These are phyloP conservation scores for Platypus cylindrus DNA, from an alignment of 2,888 invertebrate genomes.

Conservation along the genomic window DNA sequence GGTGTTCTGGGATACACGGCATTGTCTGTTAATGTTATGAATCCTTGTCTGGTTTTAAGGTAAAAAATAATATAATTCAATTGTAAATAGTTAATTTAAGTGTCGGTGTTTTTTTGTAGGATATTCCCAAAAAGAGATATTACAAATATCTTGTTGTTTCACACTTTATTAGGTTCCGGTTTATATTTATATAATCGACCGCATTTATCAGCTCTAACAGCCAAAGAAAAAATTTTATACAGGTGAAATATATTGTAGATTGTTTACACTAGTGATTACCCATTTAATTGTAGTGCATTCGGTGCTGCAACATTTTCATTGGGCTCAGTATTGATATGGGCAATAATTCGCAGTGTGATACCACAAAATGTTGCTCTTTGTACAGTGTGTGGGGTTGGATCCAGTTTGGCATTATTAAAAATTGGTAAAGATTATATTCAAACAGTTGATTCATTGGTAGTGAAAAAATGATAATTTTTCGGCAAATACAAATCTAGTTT, in stretches of 20 bases:
- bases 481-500: not conserved
- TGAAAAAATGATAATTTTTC: constrained; percentile 9
- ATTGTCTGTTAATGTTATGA: constrained; percentile 73
- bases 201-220: constrained; percentile 55
- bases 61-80: constrained; percentile 27
- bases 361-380: constrained; percentile 56
- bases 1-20: constrained; percentile 67
- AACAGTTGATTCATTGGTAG: constrained; percentile 25
- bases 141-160: constrained; percentile 68
- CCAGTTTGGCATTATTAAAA: constrained; percentile 49
- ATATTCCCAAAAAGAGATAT: constrained; percentile 61
- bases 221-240: constrained; percentile 50
- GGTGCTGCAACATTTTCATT: constrained; percentile 76
- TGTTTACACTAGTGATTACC: not conserved
- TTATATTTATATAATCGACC: constrained; percentile 72
- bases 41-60: constrained; percentile 65
- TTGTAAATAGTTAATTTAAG: not conserved
- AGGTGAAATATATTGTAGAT: constrained; percentile 36
- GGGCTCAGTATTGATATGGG: constrained; percentile 82
- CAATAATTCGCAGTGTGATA: constrained; percentile 66
- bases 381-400: constrained; percentile 55
- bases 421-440: constrained; percentile 30
- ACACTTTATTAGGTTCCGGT: constrained; percentile 70
- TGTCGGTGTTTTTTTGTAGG: constrained; percentile 32
- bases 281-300: constrained; percentile 37